Conservation (phyloP, 2,797 vertebrate genomes). For the Enteromius afrohamiltoni region DNA sequence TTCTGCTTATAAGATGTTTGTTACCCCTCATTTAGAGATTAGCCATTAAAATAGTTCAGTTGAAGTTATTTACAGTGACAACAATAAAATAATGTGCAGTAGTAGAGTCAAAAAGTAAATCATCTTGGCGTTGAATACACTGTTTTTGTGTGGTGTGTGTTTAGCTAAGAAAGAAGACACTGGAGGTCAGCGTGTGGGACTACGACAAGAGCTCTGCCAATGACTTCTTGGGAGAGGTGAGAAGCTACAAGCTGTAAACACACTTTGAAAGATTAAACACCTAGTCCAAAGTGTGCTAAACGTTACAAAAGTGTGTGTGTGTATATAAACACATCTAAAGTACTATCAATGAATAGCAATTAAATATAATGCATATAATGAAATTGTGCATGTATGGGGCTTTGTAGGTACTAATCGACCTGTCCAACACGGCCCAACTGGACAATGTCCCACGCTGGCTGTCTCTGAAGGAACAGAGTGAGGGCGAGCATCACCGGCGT, state of each 20-base stretch:
- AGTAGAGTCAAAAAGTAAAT: not conserved
- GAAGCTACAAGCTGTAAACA: slow-evolving; percentile 50
- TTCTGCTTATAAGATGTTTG: not conserved
- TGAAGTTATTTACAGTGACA: not conserved
- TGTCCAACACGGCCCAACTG: slow-evolving; percentile 88
- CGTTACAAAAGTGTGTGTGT: not conserved
- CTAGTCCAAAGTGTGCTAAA: not conserved
- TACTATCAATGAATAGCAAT: not conserved
- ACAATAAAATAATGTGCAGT: not conserved
- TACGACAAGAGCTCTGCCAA: slow-evolving; percentile 97
- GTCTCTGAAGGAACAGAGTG: slow-evolving; percentile 91
- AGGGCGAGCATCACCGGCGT: slow-evolving; percentile 90
- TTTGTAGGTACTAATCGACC: slow-evolving; percentile 90
- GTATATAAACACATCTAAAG: not conserved
- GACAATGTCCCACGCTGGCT: slow-evolving; percentile 95
- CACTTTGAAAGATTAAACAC: slow-evolving; percentile 13
- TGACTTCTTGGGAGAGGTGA: slow-evolving; percentile 98
- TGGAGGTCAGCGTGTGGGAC: slow-evolving; percentile 99
- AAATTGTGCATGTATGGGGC: not conserved
- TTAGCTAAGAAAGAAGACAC: slow-evolving; percentile 97
- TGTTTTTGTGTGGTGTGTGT: slow-evolving; percentile 57
- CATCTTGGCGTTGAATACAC: slow-evolving; percentile 17
- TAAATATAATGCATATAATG: not conserved
- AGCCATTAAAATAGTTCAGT: not conserved
- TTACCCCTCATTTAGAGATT: not conserved